Conservation (phyloP, 2,797 vertebrate genomes). For the Rhinella marina region DNA sequence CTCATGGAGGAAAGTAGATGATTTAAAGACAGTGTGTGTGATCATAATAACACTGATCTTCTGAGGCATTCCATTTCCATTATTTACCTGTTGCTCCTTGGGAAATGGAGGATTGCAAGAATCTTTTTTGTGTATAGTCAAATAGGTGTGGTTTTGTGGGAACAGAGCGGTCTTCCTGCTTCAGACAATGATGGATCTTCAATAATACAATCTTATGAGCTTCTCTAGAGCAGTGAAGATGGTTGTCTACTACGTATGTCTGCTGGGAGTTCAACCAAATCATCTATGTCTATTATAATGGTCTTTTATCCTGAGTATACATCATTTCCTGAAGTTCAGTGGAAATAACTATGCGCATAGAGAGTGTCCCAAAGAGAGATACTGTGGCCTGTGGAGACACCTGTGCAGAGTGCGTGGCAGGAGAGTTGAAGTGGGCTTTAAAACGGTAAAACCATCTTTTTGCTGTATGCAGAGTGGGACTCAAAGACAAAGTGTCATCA, state of each 20-base stretch:
- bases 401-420: no score
- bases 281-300: background rate
- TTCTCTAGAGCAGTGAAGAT: background rate
- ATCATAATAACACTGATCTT: slow-evolving; percentile 61
- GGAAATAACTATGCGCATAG: no score
- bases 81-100: slow-evolving; percentile 28
- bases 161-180: background rate
- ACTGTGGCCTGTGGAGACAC: no score
- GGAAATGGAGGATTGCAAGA: background rate
- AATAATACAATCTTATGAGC: background rate
- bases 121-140: background rate
- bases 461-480: no score
- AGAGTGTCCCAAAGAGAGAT: no score
- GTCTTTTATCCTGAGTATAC: background rate
- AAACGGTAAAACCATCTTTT: no score
- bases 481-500: no score
- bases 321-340: background rate
- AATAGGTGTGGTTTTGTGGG: background rate
- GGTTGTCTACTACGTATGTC: background rate
- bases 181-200: background rate
- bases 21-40: slow-evolving; percentile 66
- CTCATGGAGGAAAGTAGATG: slow-evolving; percentile 67
- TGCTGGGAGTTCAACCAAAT: background rate
- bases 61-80: slow-evolving; percentile 4
- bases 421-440: no score